Evolutionary conservation across 2,113 vertebrate species (phyloP), one percentile per base, ranked within the genome.

Genomic region (Bubalus kerabau): DNA sequence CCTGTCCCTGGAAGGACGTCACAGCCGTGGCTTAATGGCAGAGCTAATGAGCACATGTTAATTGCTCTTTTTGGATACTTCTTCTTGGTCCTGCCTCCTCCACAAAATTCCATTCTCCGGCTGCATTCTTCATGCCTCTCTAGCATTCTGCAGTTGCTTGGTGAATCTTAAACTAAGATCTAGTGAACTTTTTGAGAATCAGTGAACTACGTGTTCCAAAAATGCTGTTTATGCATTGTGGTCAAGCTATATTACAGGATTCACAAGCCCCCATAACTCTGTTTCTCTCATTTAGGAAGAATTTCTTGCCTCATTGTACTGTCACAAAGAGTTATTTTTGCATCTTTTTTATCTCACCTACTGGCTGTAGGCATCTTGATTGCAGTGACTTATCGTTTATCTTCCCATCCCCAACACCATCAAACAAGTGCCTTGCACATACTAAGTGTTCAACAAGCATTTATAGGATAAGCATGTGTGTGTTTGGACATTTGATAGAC

Each of bases 1-100:
- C 13, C 48, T 50, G 21, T 24, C 21, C 0, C 46, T 36, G 46
- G 46, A 26, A 2, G 3, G 21, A 2, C 0, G 7, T 71, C 23
- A 43, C 40, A 59, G 64, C 93, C 2, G 0, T 1, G 56, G 54
- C 48, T 62, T 24, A 10, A 3, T 5, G 54, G 16, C 2, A 7
- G 36, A 24, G 80, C 13, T 21, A 10, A 36, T 4, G 15, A 32
- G 52, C 48, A 17, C 15, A 4, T 2, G 24, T 32, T 1, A 24
- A 19, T 60, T 6, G 43, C 17, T 62, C 50, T 80, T 76, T 56
- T 10, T 36, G 74, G 19, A 4, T 6, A 3, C 12, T 28, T 82
- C 48, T 5, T 13, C 56, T 46, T 40, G 32, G 12, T 40, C 36
- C 48, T n/a, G 2, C 21, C 13, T 76, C 23, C 83, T 74, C 36